phyloP scores from a whole-genome alignment of 2,888 invertebrate genomes.

The Caradrina clavipalpis region DNA sequence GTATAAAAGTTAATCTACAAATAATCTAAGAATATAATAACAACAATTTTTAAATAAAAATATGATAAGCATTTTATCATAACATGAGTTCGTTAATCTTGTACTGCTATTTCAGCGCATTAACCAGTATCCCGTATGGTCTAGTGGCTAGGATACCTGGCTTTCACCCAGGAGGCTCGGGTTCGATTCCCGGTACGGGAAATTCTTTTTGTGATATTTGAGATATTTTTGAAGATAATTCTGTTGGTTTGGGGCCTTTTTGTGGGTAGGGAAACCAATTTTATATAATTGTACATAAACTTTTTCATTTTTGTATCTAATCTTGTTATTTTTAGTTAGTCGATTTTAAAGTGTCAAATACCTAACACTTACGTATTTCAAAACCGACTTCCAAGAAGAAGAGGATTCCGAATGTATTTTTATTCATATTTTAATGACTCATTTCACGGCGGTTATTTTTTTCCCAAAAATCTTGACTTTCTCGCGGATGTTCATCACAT shows the following conservation, averaged over 20 bases:
- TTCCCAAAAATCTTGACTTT: slow-evolving; percentile 1
- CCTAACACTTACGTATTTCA: too few relatives aligned
- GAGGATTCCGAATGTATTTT: too few relatives aligned
- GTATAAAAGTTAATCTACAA: neutral
- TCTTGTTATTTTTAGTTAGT: too few relatives aligned
- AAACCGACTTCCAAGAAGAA: too few relatives aligned
- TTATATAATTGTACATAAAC: neutral
- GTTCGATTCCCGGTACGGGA: slow-evolving; percentile 92
- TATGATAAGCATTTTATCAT: neutral
- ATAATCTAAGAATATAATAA: neutral
- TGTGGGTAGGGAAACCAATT: too few relatives aligned
- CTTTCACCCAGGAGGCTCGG: slow-evolving; percentile 94
- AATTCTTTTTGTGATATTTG: slow-evolving; percentile 16
- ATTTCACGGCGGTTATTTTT: slow-evolving; percentile 1
- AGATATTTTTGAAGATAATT: neutral
- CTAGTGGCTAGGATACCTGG: slow-evolving; percentile 94
- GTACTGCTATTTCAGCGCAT: rapidly evolving
- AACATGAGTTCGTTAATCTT: neutral
- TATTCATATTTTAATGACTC: neutral
- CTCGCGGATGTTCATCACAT: slow-evolving; percentile 44
- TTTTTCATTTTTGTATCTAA: neutral
- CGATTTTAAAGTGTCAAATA: too few relatives aligned
- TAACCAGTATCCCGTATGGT: slow-evolving; percentile 72
- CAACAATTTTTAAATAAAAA: neutral
- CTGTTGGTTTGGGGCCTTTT: too few relatives aligned